Percentiles rank a stretch among this genome's conserved stretches.
Conservation (phyloP, 2,888 invertebrate genomes). For the Schizaphis graminum region DNA sequence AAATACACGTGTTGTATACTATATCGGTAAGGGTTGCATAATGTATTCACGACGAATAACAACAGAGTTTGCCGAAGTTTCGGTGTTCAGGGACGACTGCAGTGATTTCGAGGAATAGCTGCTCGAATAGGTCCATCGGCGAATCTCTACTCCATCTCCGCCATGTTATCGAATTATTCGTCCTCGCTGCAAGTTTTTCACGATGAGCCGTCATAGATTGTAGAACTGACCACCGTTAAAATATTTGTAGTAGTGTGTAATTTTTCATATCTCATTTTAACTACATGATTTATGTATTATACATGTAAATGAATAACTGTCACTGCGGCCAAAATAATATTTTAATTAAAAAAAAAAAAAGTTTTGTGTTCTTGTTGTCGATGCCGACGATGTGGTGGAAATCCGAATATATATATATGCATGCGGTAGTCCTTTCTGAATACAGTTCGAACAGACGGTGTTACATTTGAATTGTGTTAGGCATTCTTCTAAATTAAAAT, state of each 20-base stretch:
- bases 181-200: not conserved
- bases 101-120: not conserved
- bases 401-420: not conserved
- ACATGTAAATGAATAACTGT: not conserved
- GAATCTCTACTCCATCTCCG: not conserved
- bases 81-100: not conserved
- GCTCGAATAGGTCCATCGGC: not conserved
- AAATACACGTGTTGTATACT: not conserved
- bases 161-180: not conserved
- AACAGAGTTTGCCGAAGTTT: not conserved
- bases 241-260: not conserved
- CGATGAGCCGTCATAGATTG: not conserved
- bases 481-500: constrained; percentile 36
- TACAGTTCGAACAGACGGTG: constrained; percentile 13
- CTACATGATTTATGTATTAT: not conserved
- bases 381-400: not conserved
- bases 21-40: not conserved
- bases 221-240: not conserved
- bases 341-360: not conserved
- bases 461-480: not conserved
- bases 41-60: not conserved
- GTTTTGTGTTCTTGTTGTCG: not conserved
- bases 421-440: not conserved
- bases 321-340: not conserved
- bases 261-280: not conserved